phyloP scores from a whole-genome alignment of 2,888 invertebrate genomes.

The Drosophila multiciliata region DNA sequence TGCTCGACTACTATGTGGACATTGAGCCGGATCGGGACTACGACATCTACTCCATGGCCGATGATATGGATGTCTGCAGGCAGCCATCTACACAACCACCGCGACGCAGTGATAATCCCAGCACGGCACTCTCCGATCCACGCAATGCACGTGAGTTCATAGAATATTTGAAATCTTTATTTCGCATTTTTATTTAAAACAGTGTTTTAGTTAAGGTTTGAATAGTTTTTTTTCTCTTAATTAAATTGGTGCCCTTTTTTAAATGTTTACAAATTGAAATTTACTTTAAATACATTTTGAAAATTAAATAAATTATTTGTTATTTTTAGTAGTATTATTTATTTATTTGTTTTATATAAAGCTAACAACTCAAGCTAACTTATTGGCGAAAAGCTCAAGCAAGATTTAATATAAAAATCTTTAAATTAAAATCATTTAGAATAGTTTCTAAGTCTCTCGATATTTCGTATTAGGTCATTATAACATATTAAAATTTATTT shows the following conservation, averaged over 20 bases:
- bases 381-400: too few species aligned
- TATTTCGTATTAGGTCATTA: not conserved
- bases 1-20: slow-evolving; percentile 90
- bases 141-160: slow-evolving; percentile 83
- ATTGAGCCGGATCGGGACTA: slow-evolving; percentile 90
- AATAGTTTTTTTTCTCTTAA: not conserved
- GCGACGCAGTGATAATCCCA: slow-evolving; percentile 71
- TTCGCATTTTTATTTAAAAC: too few species aligned
- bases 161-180: not conserved
- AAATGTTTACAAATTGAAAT: not conserved
- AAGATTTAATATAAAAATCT: not conserved
- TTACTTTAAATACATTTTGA: not conserved
- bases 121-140: slow-evolving; percentile 85
- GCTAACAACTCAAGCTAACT: too few species aligned
- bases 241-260: not conserved
- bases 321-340: not conserved
- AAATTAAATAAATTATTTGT: not conserved
- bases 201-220: not conserved
- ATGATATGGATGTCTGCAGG: slow-evolving; percentile 86
- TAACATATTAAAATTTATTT: not conserved
- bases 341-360: not conserved
- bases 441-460: not conserved
- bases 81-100: slow-evolving; percentile 61
- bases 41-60: slow-evolving; percentile 91
- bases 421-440: not conserved